Conservation (phyloP, 2,113 vertebrate genomes). For the Rhinogobius similis region DNA sequence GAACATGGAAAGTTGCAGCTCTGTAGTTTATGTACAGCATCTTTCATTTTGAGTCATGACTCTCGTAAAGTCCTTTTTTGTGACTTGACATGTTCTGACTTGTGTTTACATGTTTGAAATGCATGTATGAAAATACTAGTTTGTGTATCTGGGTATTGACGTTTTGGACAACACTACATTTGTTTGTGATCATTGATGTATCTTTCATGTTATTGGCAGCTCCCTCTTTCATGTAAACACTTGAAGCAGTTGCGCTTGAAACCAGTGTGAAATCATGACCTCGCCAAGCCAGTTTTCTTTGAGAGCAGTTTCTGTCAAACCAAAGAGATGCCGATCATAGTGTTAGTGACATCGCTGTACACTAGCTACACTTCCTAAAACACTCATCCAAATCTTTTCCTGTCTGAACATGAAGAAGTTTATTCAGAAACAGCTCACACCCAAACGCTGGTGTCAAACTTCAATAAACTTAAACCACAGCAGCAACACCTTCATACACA, state of each 20-base stretch:
- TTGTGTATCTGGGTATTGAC: not conserved
- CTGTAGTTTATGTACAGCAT: too few species aligned
- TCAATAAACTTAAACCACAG: slow-evolving; percentile 19
- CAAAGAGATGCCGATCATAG: slow-evolving; percentile 41
- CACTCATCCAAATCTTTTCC: not conserved
- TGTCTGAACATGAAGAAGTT: not conserved
- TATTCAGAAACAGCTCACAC: slow-evolving; percentile 1
- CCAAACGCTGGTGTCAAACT: not conserved
- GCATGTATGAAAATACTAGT: not conserved
- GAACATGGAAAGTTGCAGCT: too few species aligned
- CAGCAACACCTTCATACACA: slow-evolving; percentile 8
- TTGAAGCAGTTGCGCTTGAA: slow-evolving; percentile 50
- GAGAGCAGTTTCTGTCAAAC: slow-evolving; percentile 58
- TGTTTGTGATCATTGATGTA: slow-evolving; percentile 5
- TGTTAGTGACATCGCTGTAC: slow-evolving; percentile 4
- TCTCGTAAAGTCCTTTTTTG: too few species aligned
- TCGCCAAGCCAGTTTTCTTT: slow-evolving; percentile 66
- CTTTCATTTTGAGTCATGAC: too few species aligned
- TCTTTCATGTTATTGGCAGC: not conserved
- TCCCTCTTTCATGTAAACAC: not conserved
- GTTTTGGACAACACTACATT: not conserved
- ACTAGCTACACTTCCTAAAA: slow-evolving; percentile 10
- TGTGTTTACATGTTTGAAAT: too few species aligned
- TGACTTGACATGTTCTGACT: too few species aligned
- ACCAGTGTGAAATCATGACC: slow-evolving; percentile 56